Evolutionary conservation across 1,140 invertebrate genomes (phyloP), one percentile per base, ranked within the genome.

Genomic region (Radopholus similis): DNA sequence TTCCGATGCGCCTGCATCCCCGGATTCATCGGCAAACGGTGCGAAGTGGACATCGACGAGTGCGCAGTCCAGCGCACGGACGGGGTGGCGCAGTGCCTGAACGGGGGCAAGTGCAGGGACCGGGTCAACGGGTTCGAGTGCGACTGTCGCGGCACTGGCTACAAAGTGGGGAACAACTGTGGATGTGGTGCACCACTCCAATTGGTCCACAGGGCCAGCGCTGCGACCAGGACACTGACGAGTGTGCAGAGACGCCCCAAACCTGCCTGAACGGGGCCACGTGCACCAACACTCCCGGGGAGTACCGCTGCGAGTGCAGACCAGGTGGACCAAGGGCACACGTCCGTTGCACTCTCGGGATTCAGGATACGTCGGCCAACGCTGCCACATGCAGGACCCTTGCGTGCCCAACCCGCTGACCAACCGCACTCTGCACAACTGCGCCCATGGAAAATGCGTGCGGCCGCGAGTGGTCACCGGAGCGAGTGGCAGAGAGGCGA

Each of bases 31-130:
- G 76, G 78, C 3, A 44, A 67, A 11, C 64, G 53, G 11, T 80
- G 78, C 66, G 79, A 77, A 40, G 65, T 55, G 32, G 81, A 80
- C 69, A 82, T 82, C 26, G 76, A 80, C 49, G 78, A 80, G 21
- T 80, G 78, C 49, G 75, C 60, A 1, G 35, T 18, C 15, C 6
- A 26, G 30, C n/a, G 62, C n/a, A 18, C 30, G 4, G 21, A 51
- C 15, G 23, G 51, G 18, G 63, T 26, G 9, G n/a, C n/a, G n/a
- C 47, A 64, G 28, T 77, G 76, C 51, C 51, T 51, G n/a, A 63
- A 77, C 42, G 76, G 70, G 3, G 77, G 77, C 9, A 74, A 54
- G 54, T 81, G 78, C 53, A 30, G 75, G 2, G 78, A 81, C 40
- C 74, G 77, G 4, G 74, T 81, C 4, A 74, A 73, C 57, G 77